Base-by-base conservation (phyloP, 2,113 vertebrate genomes). In the Acanthisitta chloris region DNA sequence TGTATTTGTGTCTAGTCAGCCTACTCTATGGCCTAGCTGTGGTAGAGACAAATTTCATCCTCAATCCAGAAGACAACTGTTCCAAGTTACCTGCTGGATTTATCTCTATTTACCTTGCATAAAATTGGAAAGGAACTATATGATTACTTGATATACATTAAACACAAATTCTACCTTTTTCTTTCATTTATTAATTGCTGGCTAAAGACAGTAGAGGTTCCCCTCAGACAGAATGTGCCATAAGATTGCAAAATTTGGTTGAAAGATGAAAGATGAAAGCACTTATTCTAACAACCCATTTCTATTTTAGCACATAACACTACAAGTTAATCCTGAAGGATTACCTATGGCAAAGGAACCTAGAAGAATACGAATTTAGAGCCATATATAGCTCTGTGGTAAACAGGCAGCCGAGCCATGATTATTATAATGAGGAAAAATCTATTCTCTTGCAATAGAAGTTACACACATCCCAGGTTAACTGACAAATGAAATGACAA, bases 131-230 rank as follows among this genome's bases (percentile, higher is more conserved):
- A 94, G 25, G 31, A 94, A 92, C 83, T 80, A 72, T 81, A 62
- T 83, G 46, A 93, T 96, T 95, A 73, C 81, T 86, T 51, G 48
- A 92, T 67, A 81, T 90, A 95, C 9, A 45, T 84, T 94, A 80
- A 96, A 93, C 59, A 95, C 67, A 93, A 96, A 96, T 93, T 91
- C 94, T 52, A 91, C 46, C 90, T 96, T 97, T 97, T 83, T 91
- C 65, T 97, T 96, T 80, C 43, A 92, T 70, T 93, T 97, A 92
- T 86, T 94, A 94, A 91, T 93, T 94, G 59, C 67, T 65, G 78
- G 88, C 65, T 81, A 72, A 64, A 71, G 84, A 87, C 66, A 92
- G n/a, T 29, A 43, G 49, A 77, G 28, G 24, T 90, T 92, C 43
- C 42, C 42, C 17, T 81, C 20, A 23, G 45, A 59, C 12, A 69